Conservation (phyloP, 2,113 vertebrate species). For the Notarius quadriscutis region DNA sequence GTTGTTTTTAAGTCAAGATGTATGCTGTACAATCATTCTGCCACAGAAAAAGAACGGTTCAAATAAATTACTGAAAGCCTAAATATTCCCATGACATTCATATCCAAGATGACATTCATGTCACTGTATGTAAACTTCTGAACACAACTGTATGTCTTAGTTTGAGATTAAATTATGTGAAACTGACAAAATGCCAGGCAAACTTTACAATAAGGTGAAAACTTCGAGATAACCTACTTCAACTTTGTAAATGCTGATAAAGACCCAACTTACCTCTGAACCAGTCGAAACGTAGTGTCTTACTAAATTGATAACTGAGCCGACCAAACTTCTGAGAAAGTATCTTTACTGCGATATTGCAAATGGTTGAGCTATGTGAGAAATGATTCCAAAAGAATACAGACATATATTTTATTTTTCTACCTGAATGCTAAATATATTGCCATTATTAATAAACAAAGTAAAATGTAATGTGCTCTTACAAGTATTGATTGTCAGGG, state of each 20-base stretch:
- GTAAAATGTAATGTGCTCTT: slow-evolving; percentile 54
- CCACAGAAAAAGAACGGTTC: too few relatives aligned
- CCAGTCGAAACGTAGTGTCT: slow-evolving; percentile 62
- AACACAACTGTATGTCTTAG: background rate
- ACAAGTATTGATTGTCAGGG: slow-evolving; percentile 76
- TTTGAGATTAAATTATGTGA: background rate
- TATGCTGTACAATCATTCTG: too few relatives aligned
- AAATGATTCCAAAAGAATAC: background rate
- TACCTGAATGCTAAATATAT: background rate
- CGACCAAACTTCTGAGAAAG: slow-evolving; percentile 71
- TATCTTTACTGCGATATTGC: slow-evolving; percentile 79
- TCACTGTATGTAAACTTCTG: too few relatives aligned
- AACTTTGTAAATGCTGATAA: background rate
- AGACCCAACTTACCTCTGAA: slow-evolving; percentile 73
- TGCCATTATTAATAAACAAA: background rate
- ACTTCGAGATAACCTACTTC: background rate
- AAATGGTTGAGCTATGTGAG: slow-evolving; percentile 70
- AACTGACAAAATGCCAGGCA: background rate
- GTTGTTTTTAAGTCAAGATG: too few relatives aligned
- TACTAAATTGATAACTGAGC: slow-evolving; percentile 75
- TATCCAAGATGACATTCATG: too few relatives aligned
- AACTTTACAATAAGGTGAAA: background rate
- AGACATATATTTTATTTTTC: background rate
- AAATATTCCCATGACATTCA: too few relatives aligned
- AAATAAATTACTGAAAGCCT: too few relatives aligned